A percentile compares a stretch with the other conserved stretches of the same genome.
These are phyloP conservation scores for Lycia hirtaria DNA, from an alignment of 2,888 invertebrate species.

Conservation along the genomic window DNA sequence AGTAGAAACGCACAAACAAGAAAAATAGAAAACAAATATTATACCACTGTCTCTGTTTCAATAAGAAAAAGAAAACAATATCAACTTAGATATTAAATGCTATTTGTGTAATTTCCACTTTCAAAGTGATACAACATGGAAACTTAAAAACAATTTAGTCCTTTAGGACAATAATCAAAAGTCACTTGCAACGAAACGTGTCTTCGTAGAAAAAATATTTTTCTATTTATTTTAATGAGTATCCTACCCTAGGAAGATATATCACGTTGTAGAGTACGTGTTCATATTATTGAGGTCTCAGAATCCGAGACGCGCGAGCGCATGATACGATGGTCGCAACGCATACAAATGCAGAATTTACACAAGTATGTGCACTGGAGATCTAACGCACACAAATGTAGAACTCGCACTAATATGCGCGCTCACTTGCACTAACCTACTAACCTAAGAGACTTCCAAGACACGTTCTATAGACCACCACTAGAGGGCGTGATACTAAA, in stretches of 20 bases:
- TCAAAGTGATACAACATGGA: constrained; percentile 5
- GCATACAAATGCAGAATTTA: no score
- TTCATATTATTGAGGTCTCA: no score
- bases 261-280: no score
- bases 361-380: no score
- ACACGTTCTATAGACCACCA: no score
- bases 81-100: background rate
- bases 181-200: constrained; percentile 14
- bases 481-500: no score
- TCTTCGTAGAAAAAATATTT: background rate
- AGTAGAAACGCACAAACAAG: constrained; percentile 5
- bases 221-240: background rate
- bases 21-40: background rate
- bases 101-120: constrained; percentile 2
- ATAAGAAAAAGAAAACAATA: background rate
- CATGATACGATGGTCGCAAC: no score
- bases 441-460: no score
- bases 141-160: constrained; percentile 24
- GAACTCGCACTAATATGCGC: no score
- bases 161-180: constrained; percentile 14
- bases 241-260: background rate
- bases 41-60: background rate
- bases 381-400: no score
- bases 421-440: no score
- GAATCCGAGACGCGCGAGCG: no score